Base-by-base conservation (phyloP, 1,140 invertebrate species). In the Grapholita molesta region DNA sequence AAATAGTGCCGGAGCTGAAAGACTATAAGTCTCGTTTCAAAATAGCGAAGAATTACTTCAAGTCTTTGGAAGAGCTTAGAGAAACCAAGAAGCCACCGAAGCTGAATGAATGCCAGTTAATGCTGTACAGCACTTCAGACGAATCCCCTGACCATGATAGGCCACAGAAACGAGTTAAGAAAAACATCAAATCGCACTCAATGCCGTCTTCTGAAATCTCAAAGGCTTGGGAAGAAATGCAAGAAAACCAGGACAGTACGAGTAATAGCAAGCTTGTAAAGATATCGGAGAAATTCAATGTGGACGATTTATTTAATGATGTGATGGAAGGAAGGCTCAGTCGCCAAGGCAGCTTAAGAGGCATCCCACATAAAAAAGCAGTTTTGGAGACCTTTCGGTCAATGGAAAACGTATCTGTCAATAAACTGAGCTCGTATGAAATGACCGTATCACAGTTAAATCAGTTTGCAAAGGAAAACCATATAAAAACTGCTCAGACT, bases 251-350 rank as follows among this genome's bases (percentile, higher is more conserved):
- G 53, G 70, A 80, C 5, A 66, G 67, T 57, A 68, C 67, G 21
- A 67, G 53, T 33, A 76, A 79, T 12, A 73, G 66, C 52, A 92
- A 85, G 77, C 82, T 91, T 53, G 81, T 90, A 0, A 93, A 93
- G 74, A 92, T 93, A 71, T 92, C 92, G 1, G 92, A 93, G 75
- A 93, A 92, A 74, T 93, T 93, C 71, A 84, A 92, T 30, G 88
- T 93, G 0, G 90, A 93, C 9, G 91, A 92, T 72, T 80, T 93
- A 33, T 93, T 92, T 65, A 84, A 83, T 67, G 92, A 93, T 70
- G 88, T 93, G 0, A 90, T 88, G 74, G 88, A 91, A 73, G 86
- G 90, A 1, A 87, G 80, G 75, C 70, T 88, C 32, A 92, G 86
- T 70, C 81, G 86, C 4, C 86, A 91, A 52, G 92, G 92, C 32